phyloP scores from a whole-genome alignment of 2,797 vertebrate genomes.

The Rhynchonycteris naso region DNA sequence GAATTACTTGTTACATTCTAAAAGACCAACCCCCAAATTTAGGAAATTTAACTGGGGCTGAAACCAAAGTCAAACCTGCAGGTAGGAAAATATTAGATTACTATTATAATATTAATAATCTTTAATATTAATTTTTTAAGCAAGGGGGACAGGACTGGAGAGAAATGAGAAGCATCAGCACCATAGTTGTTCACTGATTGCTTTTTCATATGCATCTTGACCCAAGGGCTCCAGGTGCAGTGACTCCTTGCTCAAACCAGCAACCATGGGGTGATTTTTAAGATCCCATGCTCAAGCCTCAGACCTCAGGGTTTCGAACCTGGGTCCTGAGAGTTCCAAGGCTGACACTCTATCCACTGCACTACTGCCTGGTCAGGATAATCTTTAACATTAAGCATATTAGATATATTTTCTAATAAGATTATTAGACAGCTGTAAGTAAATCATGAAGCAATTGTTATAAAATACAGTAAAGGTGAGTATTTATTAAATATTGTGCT shows the following conservation, averaged over 20 bases:
- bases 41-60: neutral
- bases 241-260: too few species aligned
- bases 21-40: neutral
- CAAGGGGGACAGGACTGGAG: too few species aligned
- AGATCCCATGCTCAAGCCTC: too few species aligned
- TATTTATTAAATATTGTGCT: neutral
- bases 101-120: neutral
- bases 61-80: slow-evolving; percentile 42
- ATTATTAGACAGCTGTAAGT: neutral
- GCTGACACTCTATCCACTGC: too few species aligned
- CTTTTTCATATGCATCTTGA: too few species aligned
- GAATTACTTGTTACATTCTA: neutral
- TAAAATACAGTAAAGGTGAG: slow-evolving; percentile 33
- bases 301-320: too few species aligned
- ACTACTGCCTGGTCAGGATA: too few species aligned
- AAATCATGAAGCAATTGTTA: neutral
- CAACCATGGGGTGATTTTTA: too few species aligned
- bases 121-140: neutral
- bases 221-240: too few species aligned
- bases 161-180: too few species aligned
- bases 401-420: neutral
- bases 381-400: neutral
- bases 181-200: too few species aligned
- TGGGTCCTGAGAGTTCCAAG: too few species aligned
- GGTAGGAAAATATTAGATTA: neutral